phyloP scores from a whole-genome alignment of 37 sponge, comb jelly and placozoan species.

The Agelas oroides region DNA sequence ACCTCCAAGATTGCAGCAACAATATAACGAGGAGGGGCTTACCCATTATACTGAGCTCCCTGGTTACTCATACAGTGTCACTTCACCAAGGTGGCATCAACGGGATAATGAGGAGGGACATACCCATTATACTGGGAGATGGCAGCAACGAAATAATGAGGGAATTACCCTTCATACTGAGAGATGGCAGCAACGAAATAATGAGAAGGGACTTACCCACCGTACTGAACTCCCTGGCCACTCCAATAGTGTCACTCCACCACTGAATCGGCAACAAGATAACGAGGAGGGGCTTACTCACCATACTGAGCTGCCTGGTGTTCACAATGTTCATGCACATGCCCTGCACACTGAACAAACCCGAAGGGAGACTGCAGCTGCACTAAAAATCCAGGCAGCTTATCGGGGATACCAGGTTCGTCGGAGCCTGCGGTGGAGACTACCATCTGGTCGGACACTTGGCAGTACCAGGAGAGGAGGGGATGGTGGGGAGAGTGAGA shows the following conservation, averaged over 20 bases:
- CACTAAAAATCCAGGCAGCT: constrained; percentile 66
- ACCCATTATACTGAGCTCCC: too few species aligned
- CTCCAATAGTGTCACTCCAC: too few species aligned
- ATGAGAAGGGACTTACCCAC: too few species aligned
- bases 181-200: not conserved
- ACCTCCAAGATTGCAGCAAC: not conserved
- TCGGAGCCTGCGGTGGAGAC: constrained; percentile 35
- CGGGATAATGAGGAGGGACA: constrained; percentile 1
- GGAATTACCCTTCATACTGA: not conserved
- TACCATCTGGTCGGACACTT: constrained; percentile 17
- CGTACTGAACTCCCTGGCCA: too few species aligned
- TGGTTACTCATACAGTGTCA: too few species aligned
- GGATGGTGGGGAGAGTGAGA: constrained; percentile 2
- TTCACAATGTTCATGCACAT: constrained; percentile 41
- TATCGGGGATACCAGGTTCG: constrained; percentile 68
- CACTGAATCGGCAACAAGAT: not conserved
- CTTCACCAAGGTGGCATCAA: not conserved
- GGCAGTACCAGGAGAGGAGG: constrained; percentile 1
- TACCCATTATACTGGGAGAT: not conserved
- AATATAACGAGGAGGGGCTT: too few species aligned
- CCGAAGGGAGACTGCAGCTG: constrained; percentile 40
- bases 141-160: not conserved
- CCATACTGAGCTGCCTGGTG: constrained; percentile 45
- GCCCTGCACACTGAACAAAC: constrained; percentile 11
- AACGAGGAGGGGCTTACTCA: not conserved